Evolutionary conservation across 1,140 invertebrate species (phyloP), one percentile per base, ranked within the genome.

Genomic region (Drosophila aff.): DNA sequence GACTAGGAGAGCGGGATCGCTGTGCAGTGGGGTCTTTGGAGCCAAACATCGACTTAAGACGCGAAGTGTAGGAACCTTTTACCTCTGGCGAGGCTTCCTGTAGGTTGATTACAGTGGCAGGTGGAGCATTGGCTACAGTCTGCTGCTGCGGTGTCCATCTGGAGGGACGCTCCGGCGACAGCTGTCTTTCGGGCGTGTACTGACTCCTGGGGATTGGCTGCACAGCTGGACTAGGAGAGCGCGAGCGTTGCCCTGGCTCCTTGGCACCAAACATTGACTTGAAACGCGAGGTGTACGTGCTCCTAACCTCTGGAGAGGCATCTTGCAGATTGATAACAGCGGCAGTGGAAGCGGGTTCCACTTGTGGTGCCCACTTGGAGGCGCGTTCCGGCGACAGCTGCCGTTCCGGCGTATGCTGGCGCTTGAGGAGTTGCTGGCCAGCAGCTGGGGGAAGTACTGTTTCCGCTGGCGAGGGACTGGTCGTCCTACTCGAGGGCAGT

Each of bases 261-360:
- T 91, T 91, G 0, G 80, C 69, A 6, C 50, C 62, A 46, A 92
- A 92, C 76, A 92, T 91, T 0, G 82, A 84, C 69, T 92, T 92
- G 16, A 92, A 79, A 0, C 85, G 80, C 16, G 91, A 82, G 15
- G 89, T 61, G 26, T 92, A 92, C 13, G 91, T 71, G 49, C 74
- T 72, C 28, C 91, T 92, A 0, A 78, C 76, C 47, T 92, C 91
- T 0, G 74, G 65, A 1, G 81, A 71, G n/a, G 77, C 76, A 23
- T 82, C 69, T 26, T 77, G 71, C 16, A 87, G 18, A 3, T 18
- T 67, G 0, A 91, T 62, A 18, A 43, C 52, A 21, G 33, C 74
- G 7, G 64, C 38, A 13, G 21, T 15, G 31, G 28, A 2, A 7
- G 8, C 36, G 4, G 21, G 9, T 10, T 47, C 23, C 46, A 43